Evolutionary conservation across 2,113 vertebrate species (phyloP).

Genomic region (Solea solea): DNA sequence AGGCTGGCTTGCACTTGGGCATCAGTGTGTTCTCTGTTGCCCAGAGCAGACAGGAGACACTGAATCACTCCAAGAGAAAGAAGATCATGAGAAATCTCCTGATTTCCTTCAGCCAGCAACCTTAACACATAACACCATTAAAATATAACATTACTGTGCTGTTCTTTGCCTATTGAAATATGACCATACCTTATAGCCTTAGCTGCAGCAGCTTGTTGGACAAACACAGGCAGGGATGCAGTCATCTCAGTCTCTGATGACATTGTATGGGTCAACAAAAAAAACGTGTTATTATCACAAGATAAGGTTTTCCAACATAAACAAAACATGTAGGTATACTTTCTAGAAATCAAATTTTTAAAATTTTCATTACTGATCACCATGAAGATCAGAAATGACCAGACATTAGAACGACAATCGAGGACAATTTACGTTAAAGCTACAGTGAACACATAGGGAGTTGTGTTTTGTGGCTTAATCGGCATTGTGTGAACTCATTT

Average conservation of each 20-base stretch:
- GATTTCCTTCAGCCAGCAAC: constrained; percentile 75
- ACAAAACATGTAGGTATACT: too few relatives aligned
- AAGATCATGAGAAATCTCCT: constrained; percentile 79
- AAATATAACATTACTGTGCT: not conserved
- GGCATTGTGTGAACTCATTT: too few relatives aligned
- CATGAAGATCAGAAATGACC: too few relatives aligned
- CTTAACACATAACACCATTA: constrained; percentile 61
- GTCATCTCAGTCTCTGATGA: constrained; percentile 54
- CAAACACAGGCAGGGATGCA: constrained; percentile 67
- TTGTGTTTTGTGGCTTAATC: too few relatives aligned
- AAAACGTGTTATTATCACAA: not conserved
- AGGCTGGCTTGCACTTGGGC: constrained; percentile 86
- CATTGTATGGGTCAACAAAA: not conserved
- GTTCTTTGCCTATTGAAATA: not conserved
- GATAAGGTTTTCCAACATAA: too few relatives aligned
- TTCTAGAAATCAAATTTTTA: too few relatives aligned
- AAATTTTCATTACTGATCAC: too few relatives aligned
- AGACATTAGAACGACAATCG: too few relatives aligned
- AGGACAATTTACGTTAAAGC: too few relatives aligned
- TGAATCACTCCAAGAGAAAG: constrained; percentile 82
- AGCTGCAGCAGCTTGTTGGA: constrained; percentile 88
- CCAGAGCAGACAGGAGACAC: constrained; percentile 81
- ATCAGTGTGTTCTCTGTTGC: constrained; percentile 83
- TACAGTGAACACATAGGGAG: too few relatives aligned
- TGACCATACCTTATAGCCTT: constrained; percentile 79